These are phyloP conservation scores for Chaenocephalus aceratus DNA, from an alignment of 2,113 vertebrate genomes.

Conservation along the genomic window DNA sequence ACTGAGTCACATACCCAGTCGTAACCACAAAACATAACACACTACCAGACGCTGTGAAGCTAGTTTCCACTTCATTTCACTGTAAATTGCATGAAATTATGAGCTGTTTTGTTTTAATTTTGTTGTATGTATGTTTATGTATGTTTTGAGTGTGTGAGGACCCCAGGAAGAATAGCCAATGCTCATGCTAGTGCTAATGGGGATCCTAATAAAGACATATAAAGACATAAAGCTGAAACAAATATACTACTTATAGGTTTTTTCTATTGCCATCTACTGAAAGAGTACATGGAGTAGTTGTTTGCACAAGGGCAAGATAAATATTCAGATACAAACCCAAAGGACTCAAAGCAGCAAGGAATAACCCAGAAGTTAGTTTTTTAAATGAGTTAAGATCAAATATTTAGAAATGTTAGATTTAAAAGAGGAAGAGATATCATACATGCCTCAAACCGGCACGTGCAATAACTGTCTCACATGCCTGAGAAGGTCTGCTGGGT, in stretches of 20 bases:
- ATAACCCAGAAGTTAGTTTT: neutral
- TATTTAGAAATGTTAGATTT: neutral
- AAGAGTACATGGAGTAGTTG: neutral
- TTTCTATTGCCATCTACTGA: slow-evolving; percentile 11
- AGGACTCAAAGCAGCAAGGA: neutral
- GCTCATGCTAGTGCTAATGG: too few relatives aligned
- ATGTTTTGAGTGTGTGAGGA: too few relatives aligned
- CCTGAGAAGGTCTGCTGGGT: slow-evolving; percentile 38
- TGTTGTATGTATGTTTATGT: too few relatives aligned
- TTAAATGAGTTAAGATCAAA: neutral
- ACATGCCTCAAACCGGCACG: slow-evolving; percentile 17
- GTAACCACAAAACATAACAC: neutral
- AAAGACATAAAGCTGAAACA: neutral
- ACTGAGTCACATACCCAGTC: neutral
- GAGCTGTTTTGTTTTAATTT: too few relatives aligned
- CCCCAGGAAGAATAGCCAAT: too few relatives aligned
- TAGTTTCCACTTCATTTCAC: too few relatives aligned
- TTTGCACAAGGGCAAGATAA: neutral
- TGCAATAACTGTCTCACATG: slow-evolving; percentile 33
- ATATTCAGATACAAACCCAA: slow-evolving; percentile 27
- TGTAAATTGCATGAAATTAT: too few relatives aligned
- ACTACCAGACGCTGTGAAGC: neutral
- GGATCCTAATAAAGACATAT: too few relatives aligned
- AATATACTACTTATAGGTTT: neutral
- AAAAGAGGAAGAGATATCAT: neutral